Evolutionary conservation across 2,888 invertebrate genomes (phyloP).

Genomic region (Ferrisia virgata): DNA sequence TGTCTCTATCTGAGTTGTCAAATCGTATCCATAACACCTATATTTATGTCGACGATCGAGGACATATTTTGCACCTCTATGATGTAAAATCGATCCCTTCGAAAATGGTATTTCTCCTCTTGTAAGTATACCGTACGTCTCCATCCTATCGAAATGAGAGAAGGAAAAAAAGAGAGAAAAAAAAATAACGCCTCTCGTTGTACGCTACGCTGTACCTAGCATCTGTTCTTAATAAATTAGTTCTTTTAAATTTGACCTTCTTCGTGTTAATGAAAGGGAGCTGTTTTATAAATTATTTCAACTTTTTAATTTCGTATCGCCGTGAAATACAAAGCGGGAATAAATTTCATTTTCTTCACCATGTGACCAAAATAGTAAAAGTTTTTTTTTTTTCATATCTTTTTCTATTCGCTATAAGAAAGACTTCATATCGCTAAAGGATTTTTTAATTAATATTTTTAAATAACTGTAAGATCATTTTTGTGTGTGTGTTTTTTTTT

Average conservation of each 20-base stretch:
- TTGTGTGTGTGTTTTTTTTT: too few species aligned
- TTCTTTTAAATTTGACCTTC: constrained; percentile 2
- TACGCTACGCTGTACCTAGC: neutral
- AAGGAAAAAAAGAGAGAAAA: neutral
- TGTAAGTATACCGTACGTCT: neutral
- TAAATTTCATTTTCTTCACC: neutral
- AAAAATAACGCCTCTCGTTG: neutral
- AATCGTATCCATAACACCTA: neutral
- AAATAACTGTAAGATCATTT: neutral
- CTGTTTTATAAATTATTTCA: constrained; percentile 21
- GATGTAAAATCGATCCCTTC: neutral
- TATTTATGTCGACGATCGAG: neutral
- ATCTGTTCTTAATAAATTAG: constrained; percentile 29
- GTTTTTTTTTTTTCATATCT: neutral
- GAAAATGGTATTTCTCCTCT: neutral
- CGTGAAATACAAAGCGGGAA: neutral
- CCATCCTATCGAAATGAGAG: neutral
- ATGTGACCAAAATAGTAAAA: neutral
- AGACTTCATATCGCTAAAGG: neutral
- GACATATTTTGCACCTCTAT: neutral
- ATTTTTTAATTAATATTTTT: neutral
- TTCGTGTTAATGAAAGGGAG: constrained; percentile 28
- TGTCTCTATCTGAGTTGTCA: too few species aligned
- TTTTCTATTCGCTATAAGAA: neutral
- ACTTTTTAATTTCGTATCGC: constrained; percentile 19